Conservation (phyloP, 1,140 invertebrate species). For the Andrena cerasifolii region DNA sequence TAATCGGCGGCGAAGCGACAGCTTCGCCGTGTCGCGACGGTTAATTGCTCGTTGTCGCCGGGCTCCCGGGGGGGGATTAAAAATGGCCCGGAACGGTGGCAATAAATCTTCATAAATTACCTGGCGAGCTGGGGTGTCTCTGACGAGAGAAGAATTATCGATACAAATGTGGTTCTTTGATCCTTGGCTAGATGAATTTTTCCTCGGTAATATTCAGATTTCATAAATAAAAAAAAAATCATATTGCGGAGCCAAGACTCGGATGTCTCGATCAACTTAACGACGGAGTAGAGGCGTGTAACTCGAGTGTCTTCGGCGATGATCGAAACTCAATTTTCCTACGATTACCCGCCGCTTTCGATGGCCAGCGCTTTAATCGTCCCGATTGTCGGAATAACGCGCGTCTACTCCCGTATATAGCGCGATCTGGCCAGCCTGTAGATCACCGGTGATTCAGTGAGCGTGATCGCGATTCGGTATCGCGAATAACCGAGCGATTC, state of each 20-base stretch:
- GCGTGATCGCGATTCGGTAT: slow-evolving; percentile 34
- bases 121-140: not conserved
- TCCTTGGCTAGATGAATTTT: too few species aligned
- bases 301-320: not conserved
- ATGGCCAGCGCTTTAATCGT: slow-evolving; percentile 47
- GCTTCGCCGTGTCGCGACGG: not conserved
- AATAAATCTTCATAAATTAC: slow-evolving; percentile 57
- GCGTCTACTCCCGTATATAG: slow-evolving; percentile 32
- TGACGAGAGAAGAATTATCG: too few species aligned
- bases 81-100: not conserved
- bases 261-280: too few species aligned
- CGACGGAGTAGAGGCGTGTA: too few species aligned
- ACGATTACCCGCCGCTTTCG: slow-evolving; percentile 12
- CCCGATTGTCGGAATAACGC: slow-evolving; percentile 23
- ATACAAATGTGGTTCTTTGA: too few species aligned
- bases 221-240: too few species aligned
- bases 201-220: too few species aligned
- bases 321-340: slow-evolving; percentile 46
- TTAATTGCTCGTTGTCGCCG: slow-evolving; percentile 7
- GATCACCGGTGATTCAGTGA: slow-evolving; percentile 40
- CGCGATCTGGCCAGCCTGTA: not conserved
- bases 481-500: slow-evolving; percentile 17
- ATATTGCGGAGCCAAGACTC: too few species aligned
- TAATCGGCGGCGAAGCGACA: not conserved
- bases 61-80: not conserved